Evolutionary conservation across 2,113 vertebrate species (phyloP), one percentile per base, ranked within the genome.

Genomic region (Ranitomeya imitator): DNA sequence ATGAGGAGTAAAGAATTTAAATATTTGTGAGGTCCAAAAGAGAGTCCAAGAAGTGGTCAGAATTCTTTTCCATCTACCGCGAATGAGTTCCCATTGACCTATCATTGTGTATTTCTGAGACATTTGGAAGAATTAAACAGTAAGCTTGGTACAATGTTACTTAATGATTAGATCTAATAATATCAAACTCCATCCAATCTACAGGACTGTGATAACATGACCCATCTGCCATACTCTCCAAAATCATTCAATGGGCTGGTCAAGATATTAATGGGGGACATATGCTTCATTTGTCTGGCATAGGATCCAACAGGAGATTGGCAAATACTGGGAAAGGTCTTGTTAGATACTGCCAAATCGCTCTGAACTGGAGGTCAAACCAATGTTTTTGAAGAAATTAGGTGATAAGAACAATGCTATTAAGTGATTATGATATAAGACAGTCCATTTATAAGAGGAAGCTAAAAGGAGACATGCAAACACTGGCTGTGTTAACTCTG

Each of bases 261-360:
- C 82, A 71, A 69, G 51, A 54, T 69, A 67, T 84, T 52, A 83
- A 83, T 69, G 61, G 10, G 9, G 61, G 63, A 83, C 81, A 83
- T 61, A 83, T 83, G 81, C 61, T 69, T 52, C 45, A 83, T 61
- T 61, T 83, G 61, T 45, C 45, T 83, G 81, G 81, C 81, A 83
- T 1, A 23, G 63, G 19, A 52, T 13, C 6, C 45, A 54, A 52
- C 51, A 16, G 51, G 61, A 83, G 81, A 69, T 83, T 83, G 21
- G 59, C 61, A 83, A 59, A 81, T 61, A 37, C 79, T 81, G 79
- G 55, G 26, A 80, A 80, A 80, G 79, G 23, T 81, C 16, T 61
- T 37, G 79, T 12, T 31, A 61, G 19, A 31, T 61, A 15, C 57
- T 19, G 81, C 81, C 81, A 83, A 69, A 83, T 83, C 19, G 12